phyloP scores from a whole-genome alignment of 1,140 invertebrate species.

The Helicorthomorpha holstii region DNA sequence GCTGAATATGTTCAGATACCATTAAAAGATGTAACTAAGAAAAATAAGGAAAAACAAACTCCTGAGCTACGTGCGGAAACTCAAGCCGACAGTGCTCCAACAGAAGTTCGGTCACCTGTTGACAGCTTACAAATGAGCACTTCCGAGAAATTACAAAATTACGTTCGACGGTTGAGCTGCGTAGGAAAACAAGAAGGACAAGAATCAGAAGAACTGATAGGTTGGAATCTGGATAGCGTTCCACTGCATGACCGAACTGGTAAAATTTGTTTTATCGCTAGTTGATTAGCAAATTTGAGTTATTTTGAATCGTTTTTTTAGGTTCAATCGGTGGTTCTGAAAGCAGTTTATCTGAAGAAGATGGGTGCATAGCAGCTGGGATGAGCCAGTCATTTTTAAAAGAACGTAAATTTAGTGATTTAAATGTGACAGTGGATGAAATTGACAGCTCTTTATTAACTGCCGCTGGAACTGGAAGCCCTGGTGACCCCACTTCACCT shows the following conservation, averaged over 20 bases:
- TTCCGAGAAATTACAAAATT: conserved; percentile 20
- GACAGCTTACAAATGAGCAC: neutral
- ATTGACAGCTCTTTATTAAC: too few relatives aligned
- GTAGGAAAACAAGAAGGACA: conserved; percentile 28
- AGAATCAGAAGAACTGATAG: neutral
- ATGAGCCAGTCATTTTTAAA: too few relatives aligned
- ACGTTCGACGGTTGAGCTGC: conserved; percentile 66
- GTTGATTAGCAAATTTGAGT: too few relatives aligned
- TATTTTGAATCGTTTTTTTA: too few relatives aligned
- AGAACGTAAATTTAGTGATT: too few relatives aligned
- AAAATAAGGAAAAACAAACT: neutral
- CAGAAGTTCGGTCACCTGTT: conserved; percentile 2
- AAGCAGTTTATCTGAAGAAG: conserved; percentile 59
- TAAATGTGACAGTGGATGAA: too few relatives aligned
- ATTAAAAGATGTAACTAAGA: conserved; percentile 31
- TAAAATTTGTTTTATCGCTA: too few relatives aligned
- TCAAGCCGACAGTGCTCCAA: too few relatives aligned
- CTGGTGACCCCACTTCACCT: too few relatives aligned
- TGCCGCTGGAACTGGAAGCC: too few relatives aligned
- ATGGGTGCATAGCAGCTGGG: too few relatives aligned
- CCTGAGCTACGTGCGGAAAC: neutral
- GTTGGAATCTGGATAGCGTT: neutral
- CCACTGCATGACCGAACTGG: too few relatives aligned
- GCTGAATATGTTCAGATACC: conserved; percentile 84
- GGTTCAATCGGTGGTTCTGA: conserved; percentile 72